phyloP scores from a whole-genome alignment of 2,113 vertebrate species.

The Oryctolagus cuniculus region DNA sequence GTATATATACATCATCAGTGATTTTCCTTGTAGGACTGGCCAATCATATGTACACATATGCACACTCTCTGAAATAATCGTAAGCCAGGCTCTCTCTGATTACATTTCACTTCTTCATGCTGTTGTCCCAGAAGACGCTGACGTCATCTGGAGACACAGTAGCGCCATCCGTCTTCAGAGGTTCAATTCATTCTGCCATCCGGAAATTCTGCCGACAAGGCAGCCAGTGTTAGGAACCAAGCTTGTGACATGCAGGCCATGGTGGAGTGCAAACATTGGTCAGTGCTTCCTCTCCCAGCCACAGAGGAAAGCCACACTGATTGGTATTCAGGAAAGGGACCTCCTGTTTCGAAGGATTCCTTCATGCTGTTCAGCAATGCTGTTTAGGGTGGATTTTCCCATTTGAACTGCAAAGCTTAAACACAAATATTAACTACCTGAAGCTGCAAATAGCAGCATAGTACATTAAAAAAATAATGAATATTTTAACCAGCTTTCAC shows the following conservation, averaged over 20 bases:
- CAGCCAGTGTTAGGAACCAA: conserved; percentile 63
- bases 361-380: conserved; percentile 74
- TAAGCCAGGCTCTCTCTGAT: conserved; percentile 50
- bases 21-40: conserved; percentile 19
- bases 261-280: conserved; percentile 81
- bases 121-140: conserved; percentile 72
- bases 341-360: conserved; percentile 81
- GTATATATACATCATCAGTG: neutral
- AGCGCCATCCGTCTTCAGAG: conserved; percentile 67
- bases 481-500: conserved; percentile 79
- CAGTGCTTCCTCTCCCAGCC: conserved; percentile 80
- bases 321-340: conserved; percentile 76
- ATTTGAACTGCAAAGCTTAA: conserved; percentile 82
- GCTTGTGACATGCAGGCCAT: conserved; percentile 77
- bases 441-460: conserved; percentile 78
- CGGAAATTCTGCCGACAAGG: conserved; percentile 76
- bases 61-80: conserved; percentile 60
- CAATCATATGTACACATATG: neutral
- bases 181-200: conserved; percentile 69
- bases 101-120: conserved; percentile 71
- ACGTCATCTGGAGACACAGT: conserved; percentile 72
- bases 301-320: conserved; percentile 79
- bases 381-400: conserved; percentile 68
- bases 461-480: conserved; percentile 81
- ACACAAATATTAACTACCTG: conserved; percentile 79